phyloP scores from a whole-genome alignment of 2,797 vertebrate genomes.

The Tinamus major region DNA sequence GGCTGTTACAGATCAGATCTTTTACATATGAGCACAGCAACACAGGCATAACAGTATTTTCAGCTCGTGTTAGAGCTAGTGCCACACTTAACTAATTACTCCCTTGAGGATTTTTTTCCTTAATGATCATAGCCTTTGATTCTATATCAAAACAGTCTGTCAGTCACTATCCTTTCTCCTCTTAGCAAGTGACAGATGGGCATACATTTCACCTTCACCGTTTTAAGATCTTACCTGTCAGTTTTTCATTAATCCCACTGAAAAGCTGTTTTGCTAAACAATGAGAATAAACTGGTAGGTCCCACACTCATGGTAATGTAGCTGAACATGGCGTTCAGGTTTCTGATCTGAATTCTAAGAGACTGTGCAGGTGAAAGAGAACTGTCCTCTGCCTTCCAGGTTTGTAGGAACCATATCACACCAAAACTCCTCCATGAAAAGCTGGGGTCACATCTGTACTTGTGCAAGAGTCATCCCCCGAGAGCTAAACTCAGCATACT shows the following conservation, averaged over 20 bases:
- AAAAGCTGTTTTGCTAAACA: background rate
- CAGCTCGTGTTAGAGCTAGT: background rate
- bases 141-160: background rate
- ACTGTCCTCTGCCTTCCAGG: background rate
- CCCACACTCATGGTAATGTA: background rate
- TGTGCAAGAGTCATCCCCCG: background rate
- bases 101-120: background rate
- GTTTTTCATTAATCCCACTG: background rate
- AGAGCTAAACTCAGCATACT: background rate
- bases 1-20: background rate
- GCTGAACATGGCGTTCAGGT: background rate
- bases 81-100: background rate
- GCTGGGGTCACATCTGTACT: background rate
- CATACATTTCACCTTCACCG: background rate
- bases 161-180: background rate
- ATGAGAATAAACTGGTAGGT: background rate
- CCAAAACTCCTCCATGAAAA: background rate
- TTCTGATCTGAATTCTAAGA: background rate
- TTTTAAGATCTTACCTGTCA: background rate
- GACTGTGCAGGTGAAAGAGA: background rate
- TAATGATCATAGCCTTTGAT: background rate
- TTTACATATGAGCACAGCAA: background rate
- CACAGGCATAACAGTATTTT: background rate
- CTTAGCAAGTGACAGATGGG: background rate
- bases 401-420: background rate